Percentiles rank a stretch among this genome's conserved stretches.
phyloP scores from a whole-genome alignment of 1,140 invertebrate genomes.

The Magallana angulata region DNA sequence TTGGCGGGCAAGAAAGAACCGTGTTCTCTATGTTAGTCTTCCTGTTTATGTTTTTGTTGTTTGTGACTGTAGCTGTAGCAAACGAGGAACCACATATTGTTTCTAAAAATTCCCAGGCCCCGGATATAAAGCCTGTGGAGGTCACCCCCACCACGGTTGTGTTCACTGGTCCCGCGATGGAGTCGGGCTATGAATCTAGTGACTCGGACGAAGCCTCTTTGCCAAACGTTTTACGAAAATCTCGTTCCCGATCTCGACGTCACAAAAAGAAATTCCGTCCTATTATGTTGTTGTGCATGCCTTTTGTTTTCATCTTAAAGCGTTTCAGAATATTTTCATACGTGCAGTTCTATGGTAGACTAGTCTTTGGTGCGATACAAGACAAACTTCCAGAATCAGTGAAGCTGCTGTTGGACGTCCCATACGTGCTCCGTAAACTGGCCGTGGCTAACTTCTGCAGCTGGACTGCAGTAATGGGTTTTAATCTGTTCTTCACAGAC shows the following conservation, averaged over 20 bases:
- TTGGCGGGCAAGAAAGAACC: constrained; percentile 75
- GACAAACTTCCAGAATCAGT: constrained; percentile 70
- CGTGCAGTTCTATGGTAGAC: constrained; percentile 47
- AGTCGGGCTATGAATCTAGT: constrained; percentile 70
- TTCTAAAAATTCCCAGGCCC: neutral
- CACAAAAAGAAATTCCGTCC: constrained; percentile 16
- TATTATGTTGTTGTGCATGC: constrained; percentile 40
- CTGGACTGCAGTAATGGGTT: constrained; percentile 80
- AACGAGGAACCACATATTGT: constrained; percentile 65
- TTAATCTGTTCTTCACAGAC: constrained; percentile 82
- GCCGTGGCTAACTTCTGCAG: constrained; percentile 76
- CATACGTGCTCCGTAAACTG: constrained; percentile 77
- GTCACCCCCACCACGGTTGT: neutral
- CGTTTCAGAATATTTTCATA: constrained; percentile 47
- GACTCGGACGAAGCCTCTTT: constrained; percentile 55
- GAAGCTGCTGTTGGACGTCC: constrained; percentile 72
- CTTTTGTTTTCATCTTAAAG: constrained; percentile 39
- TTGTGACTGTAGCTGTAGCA: constrained; percentile 72
- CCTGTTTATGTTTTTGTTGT: constrained; percentile 72
- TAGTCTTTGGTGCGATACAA: constrained; percentile 53
- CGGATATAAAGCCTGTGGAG: neutral
- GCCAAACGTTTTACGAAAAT: neutral
- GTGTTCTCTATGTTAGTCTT: constrained; percentile 76
- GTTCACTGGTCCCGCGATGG: constrained; percentile 52
- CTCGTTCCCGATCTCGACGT: neutral